phyloP scores from a whole-genome alignment of 2,797 vertebrate species.

The Hapalemur alaotrensis region DNA sequence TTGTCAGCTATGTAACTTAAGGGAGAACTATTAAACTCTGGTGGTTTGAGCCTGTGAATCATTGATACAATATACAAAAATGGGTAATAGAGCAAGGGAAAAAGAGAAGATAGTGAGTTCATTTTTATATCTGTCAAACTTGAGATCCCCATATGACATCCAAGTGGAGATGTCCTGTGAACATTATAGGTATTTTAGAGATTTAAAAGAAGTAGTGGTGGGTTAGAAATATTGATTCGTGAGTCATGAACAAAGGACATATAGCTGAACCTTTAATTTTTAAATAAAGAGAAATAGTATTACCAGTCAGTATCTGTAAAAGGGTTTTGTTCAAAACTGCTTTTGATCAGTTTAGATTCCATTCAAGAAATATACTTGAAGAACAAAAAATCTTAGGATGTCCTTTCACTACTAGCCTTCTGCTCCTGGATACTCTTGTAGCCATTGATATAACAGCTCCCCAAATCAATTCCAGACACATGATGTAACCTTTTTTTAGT shows the following conservation, averaged over 20 bases:
- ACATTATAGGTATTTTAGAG: neutral
- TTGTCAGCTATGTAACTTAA: neutral
- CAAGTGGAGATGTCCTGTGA: neutral
- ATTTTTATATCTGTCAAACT: neutral
- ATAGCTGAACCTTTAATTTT: neutral
- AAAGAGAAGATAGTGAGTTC: neutral
- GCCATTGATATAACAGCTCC: neutral
- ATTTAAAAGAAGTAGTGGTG: neutral
- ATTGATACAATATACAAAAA: neutral
- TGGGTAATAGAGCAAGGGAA: neutral
- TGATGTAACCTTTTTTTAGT: neutral
- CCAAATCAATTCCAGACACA: neutral
- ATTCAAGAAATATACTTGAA: slow-evolving; percentile 48
- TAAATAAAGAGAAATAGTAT: slow-evolving; percentile 38
- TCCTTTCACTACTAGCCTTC: slow-evolving; percentile 35
- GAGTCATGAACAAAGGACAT: neutral
- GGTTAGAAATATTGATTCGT: neutral
- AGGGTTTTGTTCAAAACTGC: neutral
- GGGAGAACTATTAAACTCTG: neutral
- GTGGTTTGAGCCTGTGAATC: neutral
- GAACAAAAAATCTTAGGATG: neutral
- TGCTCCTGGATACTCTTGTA: neutral
- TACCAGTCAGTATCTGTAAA: neutral
- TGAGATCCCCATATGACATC: neutral
- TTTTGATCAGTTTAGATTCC: slow-evolving; percentile 34